Evolutionary conservation across 2,888 invertebrate species (phyloP).

Genomic region (Allolobophora icterica): DNA sequence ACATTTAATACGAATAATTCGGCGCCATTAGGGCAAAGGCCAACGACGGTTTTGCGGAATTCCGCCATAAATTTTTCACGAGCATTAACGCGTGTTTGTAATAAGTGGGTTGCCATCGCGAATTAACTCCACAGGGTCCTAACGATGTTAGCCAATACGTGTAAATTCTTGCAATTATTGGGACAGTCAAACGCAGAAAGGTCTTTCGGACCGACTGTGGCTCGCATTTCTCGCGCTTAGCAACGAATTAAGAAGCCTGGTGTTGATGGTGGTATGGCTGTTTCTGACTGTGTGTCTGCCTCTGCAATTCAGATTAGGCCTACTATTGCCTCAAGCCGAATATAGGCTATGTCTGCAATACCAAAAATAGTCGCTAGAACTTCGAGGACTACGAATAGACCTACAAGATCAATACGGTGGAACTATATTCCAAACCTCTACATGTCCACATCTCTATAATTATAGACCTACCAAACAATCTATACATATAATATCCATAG

Average conservation of each 20-base stretch:
- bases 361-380: too few species aligned
- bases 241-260: too few species aligned
- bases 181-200: background rate
- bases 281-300: background rate
- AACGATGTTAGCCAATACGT: background rate
- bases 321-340: background rate
- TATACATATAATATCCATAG: too few species aligned
- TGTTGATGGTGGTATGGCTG: too few species aligned
- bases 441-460: too few species aligned
- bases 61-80: background rate
- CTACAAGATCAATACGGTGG: too few species aligned
- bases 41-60: background rate
- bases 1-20: background rate
- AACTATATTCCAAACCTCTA: too few species aligned
- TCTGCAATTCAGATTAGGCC: background rate
- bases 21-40: slow-evolving; percentile 1
- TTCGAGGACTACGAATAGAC: too few species aligned
- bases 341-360: too few species aligned
- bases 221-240: too few species aligned
- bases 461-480: too few species aligned
- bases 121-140: background rate
- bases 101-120: background rate
- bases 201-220: background rate
- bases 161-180: background rate
- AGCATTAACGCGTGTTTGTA: background rate